Evolutionary conservation across 2,113 vertebrate genomes (phyloP), one percentile per base, ranked within the genome.

Genomic region (Amia ocellicauda): DNA sequence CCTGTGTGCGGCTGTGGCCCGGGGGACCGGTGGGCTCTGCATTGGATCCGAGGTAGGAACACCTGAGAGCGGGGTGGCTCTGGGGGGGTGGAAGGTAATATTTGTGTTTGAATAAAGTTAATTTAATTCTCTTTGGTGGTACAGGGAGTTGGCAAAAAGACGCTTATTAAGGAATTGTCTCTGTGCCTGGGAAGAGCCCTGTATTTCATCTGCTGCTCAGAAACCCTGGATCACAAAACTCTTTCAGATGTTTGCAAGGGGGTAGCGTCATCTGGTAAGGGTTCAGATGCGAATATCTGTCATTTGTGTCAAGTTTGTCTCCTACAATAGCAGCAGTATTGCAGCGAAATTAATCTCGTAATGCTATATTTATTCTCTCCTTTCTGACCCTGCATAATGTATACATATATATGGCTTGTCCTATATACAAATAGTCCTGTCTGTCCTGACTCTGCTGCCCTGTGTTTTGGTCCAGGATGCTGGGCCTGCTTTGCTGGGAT

Each of bases 181-280:
- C 20, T 62, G 17, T 50, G 31, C 16, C 19, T 70, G 7, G 69
- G 69, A 57, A 66, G 63, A 36, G 58, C 69, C 4, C 52, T 66
- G n/a, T 70, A 47, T 31, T 57, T 24, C 24, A 66, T 70, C 63
- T 14, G 50, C 49, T 70, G 63, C 58, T 50, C 58, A 57, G 36
- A 45, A 7, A 22, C 42, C 2, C 27, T 49, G 49, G 63, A 61
- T 62, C 47, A 56, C 23, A 66, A 28, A 41, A 66, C 66, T 51
- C 60, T 70, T n/a, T 43, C 61, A 41, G 63, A 70, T 29, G 43
- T 66, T 22, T 70, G 63, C 45, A 58, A 66, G 56, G 63, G 63
- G n/a, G 43, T 70, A 8, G 58, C 59, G 19, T 26, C 69, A 19
- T 58, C 69, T 53, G 69, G 69, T 61, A 66, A 19, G 22, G 11